A percentile compares a stretch with the other conserved stretches of the same genome.
Evolutionary conservation across 2,113 vertebrate genomes (phyloP).

Genomic region (Eclectus roratus): DNA sequence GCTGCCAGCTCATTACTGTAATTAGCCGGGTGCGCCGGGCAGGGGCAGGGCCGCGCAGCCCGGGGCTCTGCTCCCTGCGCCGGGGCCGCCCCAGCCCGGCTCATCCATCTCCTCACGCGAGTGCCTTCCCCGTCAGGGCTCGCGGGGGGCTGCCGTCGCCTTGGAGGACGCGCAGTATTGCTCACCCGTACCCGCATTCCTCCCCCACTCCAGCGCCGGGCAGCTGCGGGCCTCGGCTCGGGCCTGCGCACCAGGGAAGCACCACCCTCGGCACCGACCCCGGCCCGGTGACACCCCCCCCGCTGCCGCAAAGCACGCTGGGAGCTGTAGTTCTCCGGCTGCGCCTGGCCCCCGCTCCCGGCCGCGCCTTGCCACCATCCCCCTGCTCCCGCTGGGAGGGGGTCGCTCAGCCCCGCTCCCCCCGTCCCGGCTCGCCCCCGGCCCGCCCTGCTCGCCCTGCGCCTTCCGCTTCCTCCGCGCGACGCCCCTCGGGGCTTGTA

Average conservation of each 20-base stretch:
- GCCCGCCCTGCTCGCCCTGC: not conserved
- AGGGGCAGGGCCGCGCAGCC: not conserved
- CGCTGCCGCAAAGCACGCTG: not conserved
- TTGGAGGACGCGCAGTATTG: too few relatives aligned
- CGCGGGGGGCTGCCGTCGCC: too few relatives aligned
- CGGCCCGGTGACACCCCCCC: not conserved
- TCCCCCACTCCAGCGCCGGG: too few relatives aligned
- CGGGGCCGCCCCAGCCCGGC: not conserved
- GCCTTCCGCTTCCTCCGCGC: not conserved
- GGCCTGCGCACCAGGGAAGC: not conserved
- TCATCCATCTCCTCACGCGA: not conserved
- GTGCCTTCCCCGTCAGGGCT: not conserved
- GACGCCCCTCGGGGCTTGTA: conserved; percentile 55
- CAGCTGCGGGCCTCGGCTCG: not conserved
- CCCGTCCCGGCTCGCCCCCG: not conserved
- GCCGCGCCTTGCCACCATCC: not conserved
- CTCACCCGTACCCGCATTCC: too few relatives aligned
- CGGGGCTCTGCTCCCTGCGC: not conserved
- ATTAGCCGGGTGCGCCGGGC: not conserved
- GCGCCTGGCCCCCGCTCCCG: too few relatives aligned
- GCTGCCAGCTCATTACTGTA: not conserved
- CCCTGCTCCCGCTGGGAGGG: not conserved
- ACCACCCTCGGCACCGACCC: not conserved
- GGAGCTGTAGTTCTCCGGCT: not conserved
- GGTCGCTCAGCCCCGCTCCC: not conserved